Evolutionary conservation across 2,888 invertebrate species (phyloP).

Genomic region (Hyposoter dolosus): DNA sequence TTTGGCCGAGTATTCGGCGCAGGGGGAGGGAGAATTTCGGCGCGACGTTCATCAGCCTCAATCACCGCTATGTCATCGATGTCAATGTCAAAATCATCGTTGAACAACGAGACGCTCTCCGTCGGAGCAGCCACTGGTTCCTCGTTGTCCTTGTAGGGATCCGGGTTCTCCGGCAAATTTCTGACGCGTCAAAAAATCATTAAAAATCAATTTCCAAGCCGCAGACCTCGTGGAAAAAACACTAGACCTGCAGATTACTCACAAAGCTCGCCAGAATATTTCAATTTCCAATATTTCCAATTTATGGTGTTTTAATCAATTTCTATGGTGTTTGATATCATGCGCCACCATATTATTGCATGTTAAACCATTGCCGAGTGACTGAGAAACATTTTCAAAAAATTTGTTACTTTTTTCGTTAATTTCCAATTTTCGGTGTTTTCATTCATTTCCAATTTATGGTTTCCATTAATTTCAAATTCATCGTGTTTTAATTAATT

Average conservation of each 20-base stretch:
- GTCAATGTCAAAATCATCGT: slow-evolving; percentile 78
- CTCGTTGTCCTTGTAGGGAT: slow-evolving; percentile 81
- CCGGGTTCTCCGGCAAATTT: slow-evolving; percentile 80
- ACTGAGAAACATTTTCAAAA: no score
- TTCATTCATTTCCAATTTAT: no score
- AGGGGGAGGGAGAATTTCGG: slow-evolving; percentile 4
- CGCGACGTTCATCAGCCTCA: slow-evolving; percentile 57
- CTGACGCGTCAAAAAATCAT: slow-evolving; percentile 31
- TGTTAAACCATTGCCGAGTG: no score
- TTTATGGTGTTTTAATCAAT: no score
- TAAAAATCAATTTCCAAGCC: neutral
- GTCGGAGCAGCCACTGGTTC: slow-evolving; percentile 71
- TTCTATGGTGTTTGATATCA: no score
- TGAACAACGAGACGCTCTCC: slow-evolving; percentile 66
- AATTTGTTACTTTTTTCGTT: no score
- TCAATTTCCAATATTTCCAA: no score
- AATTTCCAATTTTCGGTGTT: no score
- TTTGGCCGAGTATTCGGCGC: neutral
- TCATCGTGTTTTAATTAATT: no score
- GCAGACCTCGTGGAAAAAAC: no score
- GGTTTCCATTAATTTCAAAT: no score
- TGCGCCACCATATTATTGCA: no score
- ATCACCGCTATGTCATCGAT: slow-evolving; percentile 72
- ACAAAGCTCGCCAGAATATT: slow-evolving; percentile 88
- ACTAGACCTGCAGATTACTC: slow-evolving; percentile 69